Evolutionary conservation across 1,140 invertebrate genomes (phyloP).

Genomic region (Bombus huntii): DNA sequence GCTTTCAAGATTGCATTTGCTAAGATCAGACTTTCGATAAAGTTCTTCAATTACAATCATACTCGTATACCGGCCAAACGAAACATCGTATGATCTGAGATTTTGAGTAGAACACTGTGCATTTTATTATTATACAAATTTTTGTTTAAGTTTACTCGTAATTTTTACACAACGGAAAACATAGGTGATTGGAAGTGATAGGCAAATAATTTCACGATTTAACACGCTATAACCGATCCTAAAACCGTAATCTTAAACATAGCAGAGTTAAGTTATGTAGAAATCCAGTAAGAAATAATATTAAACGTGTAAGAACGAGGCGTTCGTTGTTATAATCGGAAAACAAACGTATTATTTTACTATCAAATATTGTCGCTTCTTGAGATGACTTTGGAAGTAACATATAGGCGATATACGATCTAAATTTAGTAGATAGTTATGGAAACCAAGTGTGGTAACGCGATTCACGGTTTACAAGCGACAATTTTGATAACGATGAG

Average conservation of each 20-base stretch:
- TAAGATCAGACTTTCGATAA: background rate
- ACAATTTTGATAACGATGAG: background rate
- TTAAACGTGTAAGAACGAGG: background rate
- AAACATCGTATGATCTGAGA: background rate
- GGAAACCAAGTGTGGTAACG: background rate
- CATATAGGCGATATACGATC: background rate
- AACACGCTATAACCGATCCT: background rate
- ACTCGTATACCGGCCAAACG: background rate
- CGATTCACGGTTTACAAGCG: background rate
- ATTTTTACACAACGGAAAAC: background rate
- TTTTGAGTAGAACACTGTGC: background rate
- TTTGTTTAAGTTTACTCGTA: background rate
- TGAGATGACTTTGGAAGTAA: background rate
- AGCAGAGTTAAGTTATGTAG: background rate
- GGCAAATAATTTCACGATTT: constrained; percentile 19
- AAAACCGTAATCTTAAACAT: no score
- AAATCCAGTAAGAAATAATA: background rate
- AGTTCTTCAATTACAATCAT: background rate
- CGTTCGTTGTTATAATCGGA: background rate
- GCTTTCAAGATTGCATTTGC: no score
- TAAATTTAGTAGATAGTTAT: background rate
- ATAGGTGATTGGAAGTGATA: background rate
- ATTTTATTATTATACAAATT: background rate
- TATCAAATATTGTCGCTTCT: background rate
- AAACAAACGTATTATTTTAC: background rate